phyloP scores from a whole-genome alignment of 2,113 vertebrate species.

The Lycaon pictus region DNA sequence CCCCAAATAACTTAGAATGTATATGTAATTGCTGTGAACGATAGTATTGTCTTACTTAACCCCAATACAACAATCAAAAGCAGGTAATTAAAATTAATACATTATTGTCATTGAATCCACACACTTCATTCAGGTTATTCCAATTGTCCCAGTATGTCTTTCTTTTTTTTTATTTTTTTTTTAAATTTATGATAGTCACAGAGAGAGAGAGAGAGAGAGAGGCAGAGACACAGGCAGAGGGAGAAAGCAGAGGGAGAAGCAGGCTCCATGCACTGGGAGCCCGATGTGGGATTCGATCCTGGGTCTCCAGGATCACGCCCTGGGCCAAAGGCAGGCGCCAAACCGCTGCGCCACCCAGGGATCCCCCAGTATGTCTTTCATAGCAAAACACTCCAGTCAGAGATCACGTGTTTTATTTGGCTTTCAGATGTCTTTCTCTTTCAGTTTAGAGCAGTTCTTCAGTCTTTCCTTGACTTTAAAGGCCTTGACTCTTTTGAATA shows the following conservation, averaged over 20 bases:
- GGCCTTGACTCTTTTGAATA: background rate
- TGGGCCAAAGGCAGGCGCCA: too few relatives aligned
- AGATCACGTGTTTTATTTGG: background rate
- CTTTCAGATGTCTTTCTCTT: background rate
- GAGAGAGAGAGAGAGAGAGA: too few relatives aligned
- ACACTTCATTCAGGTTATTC: background rate
- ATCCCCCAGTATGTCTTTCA: background rate
- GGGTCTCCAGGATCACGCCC: too few relatives aligned
- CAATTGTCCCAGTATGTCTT: background rate
- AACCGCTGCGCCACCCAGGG: too few relatives aligned
- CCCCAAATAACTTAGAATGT: background rate
- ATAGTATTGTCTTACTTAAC: background rate
- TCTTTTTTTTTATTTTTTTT: background rate
- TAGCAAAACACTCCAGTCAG: background rate
- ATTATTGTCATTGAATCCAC: background rate
- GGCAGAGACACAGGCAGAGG: too few relatives aligned
- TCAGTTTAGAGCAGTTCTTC: background rate
- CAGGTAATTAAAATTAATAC: background rate
- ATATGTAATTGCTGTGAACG: background rate
- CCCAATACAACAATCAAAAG: background rate
- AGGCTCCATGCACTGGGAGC: too few relatives aligned
- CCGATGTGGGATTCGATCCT: too few relatives aligned
- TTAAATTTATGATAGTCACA: too few relatives aligned
- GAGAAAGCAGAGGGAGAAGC: too few relatives aligned
- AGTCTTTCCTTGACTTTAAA: background rate